phyloP scores from a whole-genome alignment of 2,113 vertebrate genomes.

The Pelecanus crispus region DNA sequence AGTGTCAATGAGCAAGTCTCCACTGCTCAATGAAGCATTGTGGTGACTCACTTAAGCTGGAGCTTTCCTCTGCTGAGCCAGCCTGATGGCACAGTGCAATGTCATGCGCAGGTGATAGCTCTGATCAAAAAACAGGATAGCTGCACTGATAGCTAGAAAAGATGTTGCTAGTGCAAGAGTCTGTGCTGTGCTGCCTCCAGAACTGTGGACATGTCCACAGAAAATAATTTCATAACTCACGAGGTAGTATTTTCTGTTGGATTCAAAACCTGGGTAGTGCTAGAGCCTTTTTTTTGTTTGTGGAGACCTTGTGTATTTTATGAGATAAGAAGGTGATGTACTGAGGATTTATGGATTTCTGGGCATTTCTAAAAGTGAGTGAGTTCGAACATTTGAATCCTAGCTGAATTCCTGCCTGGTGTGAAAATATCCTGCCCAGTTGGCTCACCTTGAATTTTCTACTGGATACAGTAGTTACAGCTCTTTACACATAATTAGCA shows the following conservation, averaged over 20 bases:
- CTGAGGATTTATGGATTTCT: not conserved
- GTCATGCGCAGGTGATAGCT: not conserved
- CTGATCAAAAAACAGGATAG: not conserved
- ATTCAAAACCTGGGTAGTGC: not conserved
- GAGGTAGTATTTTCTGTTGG: not conserved
- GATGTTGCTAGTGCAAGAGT: not conserved
- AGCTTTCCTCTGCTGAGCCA: not conserved
- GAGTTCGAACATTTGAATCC: not conserved
- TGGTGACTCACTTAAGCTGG: not conserved
- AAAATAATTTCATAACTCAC: not conserved
- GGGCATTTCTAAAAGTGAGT: not conserved
- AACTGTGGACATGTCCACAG: not conserved
- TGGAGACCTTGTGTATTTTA: not conserved
- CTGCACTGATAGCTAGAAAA: not conserved
- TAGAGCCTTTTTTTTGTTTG: rapidly evolving
- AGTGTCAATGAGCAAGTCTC: not conserved
- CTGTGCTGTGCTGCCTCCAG: not conserved
- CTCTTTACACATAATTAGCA: not conserved
- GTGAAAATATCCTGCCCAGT: not conserved
- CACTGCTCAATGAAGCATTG: not conserved
- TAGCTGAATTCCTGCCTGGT: not conserved
- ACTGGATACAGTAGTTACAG: not conserved
- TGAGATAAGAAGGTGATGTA: not conserved
- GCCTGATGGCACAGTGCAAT: rapidly evolving
- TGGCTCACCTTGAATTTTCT: not conserved